These are phyloP conservation scores for Lissonota sp. DNA, from an alignment of 2,888 invertebrate species.

Conservation along the genomic window DNA sequence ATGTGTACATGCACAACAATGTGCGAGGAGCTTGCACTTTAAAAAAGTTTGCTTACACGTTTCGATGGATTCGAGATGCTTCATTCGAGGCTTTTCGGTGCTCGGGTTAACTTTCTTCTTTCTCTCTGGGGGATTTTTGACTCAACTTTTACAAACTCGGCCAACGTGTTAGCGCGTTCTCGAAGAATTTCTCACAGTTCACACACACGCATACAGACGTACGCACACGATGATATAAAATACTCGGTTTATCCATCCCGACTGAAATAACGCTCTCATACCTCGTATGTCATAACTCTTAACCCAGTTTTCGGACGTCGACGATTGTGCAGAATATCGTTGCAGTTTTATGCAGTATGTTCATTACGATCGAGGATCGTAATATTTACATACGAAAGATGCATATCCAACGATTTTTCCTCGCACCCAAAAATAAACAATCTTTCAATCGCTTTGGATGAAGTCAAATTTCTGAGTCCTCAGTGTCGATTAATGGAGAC, in stretches of 20 bases:
- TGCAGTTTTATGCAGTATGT: too few relatives aligned
- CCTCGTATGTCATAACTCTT: conserved; percentile 57
- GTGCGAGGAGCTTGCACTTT: conserved; percentile 18
- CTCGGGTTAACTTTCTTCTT: conserved; percentile 26
- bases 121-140: conserved; percentile 52
- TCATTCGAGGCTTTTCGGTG: conserved; percentile 22
- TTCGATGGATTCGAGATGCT: conserved; percentile 40
- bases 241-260: not conserved
- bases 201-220: not conserved
- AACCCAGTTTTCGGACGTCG: conserved; percentile 45
- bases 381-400: conserved; percentile 11
- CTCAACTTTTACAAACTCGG: conserved; percentile 53
- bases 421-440: too few relatives aligned
- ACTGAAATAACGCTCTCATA: conserved; percentile 24
- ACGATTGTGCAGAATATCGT: not conserved
- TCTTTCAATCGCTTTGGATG: too few relatives aligned
- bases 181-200: conserved; percentile 40
- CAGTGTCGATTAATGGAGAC: too few relatives aligned
- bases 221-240: conserved; percentile 31
- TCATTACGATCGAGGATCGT: not conserved
- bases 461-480: too few relatives aligned
- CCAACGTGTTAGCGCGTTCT: conserved; percentile 35
- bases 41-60: conserved; percentile 55
- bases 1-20: not conserved
- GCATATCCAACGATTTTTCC: not conserved